phyloP scores from a whole-genome alignment of 35 echinoderm and acorn worm species.

The Heliocidaris erythrogramma region DNA sequence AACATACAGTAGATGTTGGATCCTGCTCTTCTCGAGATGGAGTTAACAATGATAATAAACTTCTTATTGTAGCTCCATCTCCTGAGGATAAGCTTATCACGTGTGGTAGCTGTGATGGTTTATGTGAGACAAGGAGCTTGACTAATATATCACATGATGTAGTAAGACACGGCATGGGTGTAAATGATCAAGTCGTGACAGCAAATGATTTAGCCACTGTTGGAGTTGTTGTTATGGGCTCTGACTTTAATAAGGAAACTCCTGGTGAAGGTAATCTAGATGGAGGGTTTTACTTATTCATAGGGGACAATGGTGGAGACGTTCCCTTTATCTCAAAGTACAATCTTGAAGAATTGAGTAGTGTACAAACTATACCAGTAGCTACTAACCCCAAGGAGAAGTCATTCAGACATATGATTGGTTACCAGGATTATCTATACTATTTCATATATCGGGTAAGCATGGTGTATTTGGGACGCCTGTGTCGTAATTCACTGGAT shows the following conservation, averaged over 20 bases:
- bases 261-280: background rate
- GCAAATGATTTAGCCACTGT: slow-evolving; percentile 20
- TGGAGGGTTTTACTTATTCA: background rate
- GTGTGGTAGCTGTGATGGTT: slow-evolving; percentile 40
- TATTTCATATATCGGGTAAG: slow-evolving; percentile 22
- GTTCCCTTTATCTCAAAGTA: background rate
- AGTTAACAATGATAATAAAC: slow-evolving; percentile 24
- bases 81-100: slow-evolving; percentile 17
- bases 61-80: slow-evolving; percentile 12
- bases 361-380: background rate
- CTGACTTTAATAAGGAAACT: background rate
- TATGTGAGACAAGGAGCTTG: slow-evolving; percentile 26
- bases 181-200: background rate
- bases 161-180: background rate
- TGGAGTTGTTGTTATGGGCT: slow-evolving; percentile 26
- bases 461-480: background rate
- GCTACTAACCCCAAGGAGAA: background rate
- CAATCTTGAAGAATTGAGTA: background rate
- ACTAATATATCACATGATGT: background rate
- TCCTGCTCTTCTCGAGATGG: background rate
- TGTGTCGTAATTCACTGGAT: slow-evolving; percentile 17
- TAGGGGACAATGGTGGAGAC: background rate
- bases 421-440: slow-evolving; percentile 25
- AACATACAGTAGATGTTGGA: background rate
- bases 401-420: background rate